A percentile compares a stretch with the other conserved stretches of the same genome.
These are phyloP conservation scores for Lepidocyrtoides sp. DNA, from an alignment of 2,888 invertebrate species.

Conservation along the genomic window DNA sequence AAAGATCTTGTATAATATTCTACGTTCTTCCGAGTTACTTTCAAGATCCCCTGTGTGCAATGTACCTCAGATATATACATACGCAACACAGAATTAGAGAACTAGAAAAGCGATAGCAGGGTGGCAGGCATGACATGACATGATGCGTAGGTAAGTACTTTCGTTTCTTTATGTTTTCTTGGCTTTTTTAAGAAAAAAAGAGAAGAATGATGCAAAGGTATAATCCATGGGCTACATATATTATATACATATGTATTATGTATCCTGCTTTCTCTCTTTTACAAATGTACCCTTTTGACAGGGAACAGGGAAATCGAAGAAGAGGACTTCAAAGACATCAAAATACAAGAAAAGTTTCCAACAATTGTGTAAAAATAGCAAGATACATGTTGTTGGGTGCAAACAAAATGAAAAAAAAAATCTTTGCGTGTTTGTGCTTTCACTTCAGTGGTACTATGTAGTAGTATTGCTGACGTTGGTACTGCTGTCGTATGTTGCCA, in stretches of 20 bases:
- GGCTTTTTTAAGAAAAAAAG: neutral
- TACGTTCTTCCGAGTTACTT: constrained; percentile 3
- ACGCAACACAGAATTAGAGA: too few species aligned
- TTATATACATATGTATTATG: too few species aligned
- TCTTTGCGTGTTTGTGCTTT: neutral
- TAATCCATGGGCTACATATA: too few species aligned
- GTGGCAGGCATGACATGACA: constrained; percentile 34
- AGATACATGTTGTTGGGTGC: neutral
- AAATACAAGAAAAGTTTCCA: neutral
- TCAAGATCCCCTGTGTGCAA: constrained; percentile 9
- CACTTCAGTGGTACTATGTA: neutral
- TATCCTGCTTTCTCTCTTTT: constrained; percentile 22
- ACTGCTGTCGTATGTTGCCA: too few species aligned
- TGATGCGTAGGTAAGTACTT: neutral
- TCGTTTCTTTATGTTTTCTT: neutral
- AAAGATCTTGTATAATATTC: too few species aligned
- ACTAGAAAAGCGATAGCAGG: too few species aligned
- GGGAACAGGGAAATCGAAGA: constrained; percentile 12
- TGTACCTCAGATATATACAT: neutral
- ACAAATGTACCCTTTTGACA: neutral
- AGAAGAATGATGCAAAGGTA: too few species aligned
- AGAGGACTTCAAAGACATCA: neutral
- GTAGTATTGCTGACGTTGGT: neutral
- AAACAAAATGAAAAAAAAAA: neutral
- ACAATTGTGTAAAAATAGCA: neutral